phyloP scores from a whole-genome alignment of 1,140 invertebrate genomes.

The Drepana arcuata region DNA sequence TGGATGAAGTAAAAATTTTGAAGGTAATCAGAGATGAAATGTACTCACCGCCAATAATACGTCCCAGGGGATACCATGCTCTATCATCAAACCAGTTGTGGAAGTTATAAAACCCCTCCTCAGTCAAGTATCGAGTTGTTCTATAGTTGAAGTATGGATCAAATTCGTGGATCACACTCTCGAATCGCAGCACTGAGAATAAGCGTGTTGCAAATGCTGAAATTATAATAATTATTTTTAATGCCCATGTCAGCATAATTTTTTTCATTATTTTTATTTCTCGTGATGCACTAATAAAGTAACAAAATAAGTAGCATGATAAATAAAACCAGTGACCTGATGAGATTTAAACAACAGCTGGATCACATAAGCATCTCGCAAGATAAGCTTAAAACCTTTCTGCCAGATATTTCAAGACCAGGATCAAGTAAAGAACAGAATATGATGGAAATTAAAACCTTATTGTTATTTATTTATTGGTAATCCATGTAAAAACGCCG shows the following conservation, averaged over 20 bases:
- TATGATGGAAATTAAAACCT: background rate
- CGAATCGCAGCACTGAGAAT: slow-evolving; percentile 97
- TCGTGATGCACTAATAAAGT: too few species aligned
- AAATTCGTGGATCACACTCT: slow-evolving; percentile 99
- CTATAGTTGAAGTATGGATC: slow-evolving; percentile 99
- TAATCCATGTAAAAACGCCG: too few species aligned
- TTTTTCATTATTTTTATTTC: background rate
- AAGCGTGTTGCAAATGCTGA: slow-evolving; percentile 95
- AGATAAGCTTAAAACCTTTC: too few species aligned
- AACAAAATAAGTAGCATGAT: too few species aligned
- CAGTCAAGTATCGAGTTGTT: slow-evolving; percentile 93
- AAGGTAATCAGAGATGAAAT: slow-evolving; percentile 1
- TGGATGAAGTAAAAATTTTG: too few species aligned
- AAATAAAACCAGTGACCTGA: too few species aligned
- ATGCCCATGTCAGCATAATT: background rate
- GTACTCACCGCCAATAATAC: slow-evolving; percentile 92
- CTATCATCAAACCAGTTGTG: slow-evolving; percentile 99
- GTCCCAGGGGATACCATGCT: slow-evolving; percentile 97
- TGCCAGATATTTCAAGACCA: too few species aligned
- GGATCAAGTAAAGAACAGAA: too few species aligned
- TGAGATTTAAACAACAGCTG: too few species aligned
- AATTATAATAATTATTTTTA: too few species aligned
- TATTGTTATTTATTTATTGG: background rate
- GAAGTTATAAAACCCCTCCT: slow-evolving; percentile 98
- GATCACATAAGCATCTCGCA: too few species aligned